Base-by-base conservation (phyloP, 2,797 vertebrate species). In the Rhadinocentrus ornatus region DNA sequence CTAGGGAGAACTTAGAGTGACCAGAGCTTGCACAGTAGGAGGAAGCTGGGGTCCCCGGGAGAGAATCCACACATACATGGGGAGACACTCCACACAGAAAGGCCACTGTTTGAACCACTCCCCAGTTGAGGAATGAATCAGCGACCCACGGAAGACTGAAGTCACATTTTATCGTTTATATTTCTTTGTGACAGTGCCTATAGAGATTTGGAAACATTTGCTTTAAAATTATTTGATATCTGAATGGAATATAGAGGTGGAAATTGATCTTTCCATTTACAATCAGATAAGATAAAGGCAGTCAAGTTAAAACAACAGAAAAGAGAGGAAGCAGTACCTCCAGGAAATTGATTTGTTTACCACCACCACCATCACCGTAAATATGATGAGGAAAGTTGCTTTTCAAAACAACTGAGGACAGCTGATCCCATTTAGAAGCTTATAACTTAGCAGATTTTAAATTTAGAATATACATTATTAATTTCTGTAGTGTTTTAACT, bases 351-450 rank as follows among this genome's bases (percentile, higher is more conserved):
- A 85, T 72, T 73, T 67, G 75, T 79, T 82, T 86, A 27, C 22
- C 22, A 24, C 52, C 4, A 16, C 15, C 3, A 6, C 26, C 13
- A 54, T 16, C 15, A 54, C 6, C 29, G 12, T 13, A 27, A 15
- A 27, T 27, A 24, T 53, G 20, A 31, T 31, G 52, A 65, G 69
- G 48, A 63, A 73, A 62, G 61, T 68, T 77, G 75, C 64, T 62
- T 75, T 76, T 78, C 75, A 84, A 59, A 60, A 62, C 66, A 61
- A 66, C 73, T 55, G 64, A 79, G 64, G 75, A 71, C 77, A 84
- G 78, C 80, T 86, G 81, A 91, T 83, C 64, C 71, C 73, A 78
- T 84, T 84, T 81, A 77, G 69, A 66, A 61, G 52, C 71, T 72
- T 77, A 69, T 76, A 79, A 82, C 70, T 83, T 69, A 44, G 71